Conservation (phyloP, 2,113 vertebrate genomes). For the Pardalotus punctatus region DNA sequence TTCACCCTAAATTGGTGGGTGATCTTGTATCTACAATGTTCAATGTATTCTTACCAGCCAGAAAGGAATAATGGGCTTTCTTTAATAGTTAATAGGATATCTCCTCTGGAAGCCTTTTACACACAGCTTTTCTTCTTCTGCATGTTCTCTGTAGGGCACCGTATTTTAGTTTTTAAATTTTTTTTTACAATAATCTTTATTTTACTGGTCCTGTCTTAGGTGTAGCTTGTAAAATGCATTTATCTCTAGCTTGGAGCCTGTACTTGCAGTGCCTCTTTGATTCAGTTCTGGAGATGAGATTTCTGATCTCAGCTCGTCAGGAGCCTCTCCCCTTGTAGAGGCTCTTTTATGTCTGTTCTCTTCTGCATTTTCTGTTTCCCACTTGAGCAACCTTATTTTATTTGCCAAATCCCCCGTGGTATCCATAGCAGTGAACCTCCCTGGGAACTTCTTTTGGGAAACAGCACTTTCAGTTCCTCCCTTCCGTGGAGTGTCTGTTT, state of each 20-base stretch:
- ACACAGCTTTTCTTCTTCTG: background rate
- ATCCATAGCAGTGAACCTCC: background rate
- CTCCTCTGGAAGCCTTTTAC: background rate
- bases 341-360: background rate
- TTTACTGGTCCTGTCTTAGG: background rate
- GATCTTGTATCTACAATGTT: background rate
- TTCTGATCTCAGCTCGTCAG: background rate
- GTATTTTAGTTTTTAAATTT: background rate
- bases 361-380: background rate
- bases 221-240: background rate
- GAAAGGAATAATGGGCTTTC: background rate
- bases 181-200: background rate
- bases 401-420: background rate
- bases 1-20: background rate
- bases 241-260: background rate
- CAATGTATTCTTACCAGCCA: background rate
- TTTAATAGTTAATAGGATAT: conserved; percentile 16
- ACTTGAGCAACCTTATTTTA: background rate
- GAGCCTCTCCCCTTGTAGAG: background rate
- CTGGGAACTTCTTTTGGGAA: background rate
- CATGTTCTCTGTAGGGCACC: background rate
- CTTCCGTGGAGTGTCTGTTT: background rate
- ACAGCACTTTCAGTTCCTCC: background rate
- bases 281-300: background rate
- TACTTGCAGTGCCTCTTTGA: background rate